phyloP scores from a whole-genome alignment of 2,113 vertebrate genomes.

The Psilopogon haemacephalus region DNA sequence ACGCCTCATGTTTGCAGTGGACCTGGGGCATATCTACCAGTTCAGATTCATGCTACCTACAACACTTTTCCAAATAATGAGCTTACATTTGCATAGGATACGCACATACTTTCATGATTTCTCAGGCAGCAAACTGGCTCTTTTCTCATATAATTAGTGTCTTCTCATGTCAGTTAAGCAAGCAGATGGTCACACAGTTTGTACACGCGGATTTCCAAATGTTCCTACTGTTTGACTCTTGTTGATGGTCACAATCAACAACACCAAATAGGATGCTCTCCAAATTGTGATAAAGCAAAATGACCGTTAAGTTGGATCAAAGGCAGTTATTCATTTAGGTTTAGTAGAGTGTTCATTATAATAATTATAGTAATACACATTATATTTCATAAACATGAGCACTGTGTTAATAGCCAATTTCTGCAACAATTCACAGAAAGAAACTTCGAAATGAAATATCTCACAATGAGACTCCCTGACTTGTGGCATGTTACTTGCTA shows the following conservation, averaged over 20 bases:
- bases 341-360: slow-evolving; percentile 34
- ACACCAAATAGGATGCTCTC: slow-evolving; percentile 17
- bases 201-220: slow-evolving; percentile 50
- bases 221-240: slow-evolving; percentile 29
- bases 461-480: neutral
- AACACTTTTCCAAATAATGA: neutral
- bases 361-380: neutral
- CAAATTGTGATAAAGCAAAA: slow-evolving; percentile 49
- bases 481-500: neutral
- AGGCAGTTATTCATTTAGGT: slow-evolving; percentile 46
- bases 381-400: neutral
- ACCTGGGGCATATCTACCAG: neutral
- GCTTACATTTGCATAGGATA: neutral
- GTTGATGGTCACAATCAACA: slow-evolving; percentile 16
- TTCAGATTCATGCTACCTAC: neutral
- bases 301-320: slow-evolving; percentile 26
- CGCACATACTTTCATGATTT: neutral
- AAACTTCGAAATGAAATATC: neutral
- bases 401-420: neutral
- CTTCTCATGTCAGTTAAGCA: slow-evolving; percentile 37
- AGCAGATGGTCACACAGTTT: slow-evolving; percentile 59
- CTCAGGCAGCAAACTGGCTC: slow-evolving; percentile 9
- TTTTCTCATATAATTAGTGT: slow-evolving; percentile 32
- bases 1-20: neutral
- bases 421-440: neutral